These are phyloP conservation scores for Rhea americana DNA, from an alignment of 2,113 vertebrate species.

Conservation along the genomic window DNA sequence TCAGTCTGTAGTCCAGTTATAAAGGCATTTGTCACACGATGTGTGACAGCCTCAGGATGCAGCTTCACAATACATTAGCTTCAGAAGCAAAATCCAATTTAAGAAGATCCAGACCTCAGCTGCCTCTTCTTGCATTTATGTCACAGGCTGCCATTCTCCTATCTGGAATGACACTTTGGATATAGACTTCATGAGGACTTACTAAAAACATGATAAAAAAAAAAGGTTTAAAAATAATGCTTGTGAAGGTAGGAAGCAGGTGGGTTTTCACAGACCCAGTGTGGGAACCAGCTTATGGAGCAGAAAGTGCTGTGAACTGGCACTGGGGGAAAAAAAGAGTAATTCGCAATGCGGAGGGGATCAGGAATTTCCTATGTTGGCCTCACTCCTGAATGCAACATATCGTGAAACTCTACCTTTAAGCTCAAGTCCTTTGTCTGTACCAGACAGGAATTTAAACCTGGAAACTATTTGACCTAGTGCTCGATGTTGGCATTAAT, in stretches of 20 bases:
- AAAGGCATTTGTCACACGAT: background rate
- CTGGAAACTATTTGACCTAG: background rate
- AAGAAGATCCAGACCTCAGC: background rate
- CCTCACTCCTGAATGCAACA: background rate
- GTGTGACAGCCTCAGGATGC: background rate
- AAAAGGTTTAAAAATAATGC: background rate
- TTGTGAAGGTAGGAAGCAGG: background rate
- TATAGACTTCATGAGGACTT: background rate
- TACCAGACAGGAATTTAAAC: background rate
- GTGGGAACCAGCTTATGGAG: background rate
- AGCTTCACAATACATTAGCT: background rate
- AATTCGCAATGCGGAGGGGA: background rate
- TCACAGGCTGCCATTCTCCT: background rate
- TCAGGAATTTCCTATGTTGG: rapidly evolving
- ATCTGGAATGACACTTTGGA: background rate
- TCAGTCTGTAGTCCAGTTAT: background rate
- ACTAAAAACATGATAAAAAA: background rate
- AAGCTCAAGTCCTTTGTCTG: background rate
- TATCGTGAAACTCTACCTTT: background rate
- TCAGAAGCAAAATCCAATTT: background rate
- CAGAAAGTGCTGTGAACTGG: background rate
- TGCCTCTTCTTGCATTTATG: background rate
- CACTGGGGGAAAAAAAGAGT: background rate
- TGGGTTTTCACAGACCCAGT: background rate
- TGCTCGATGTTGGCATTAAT: background rate